These are phyloP conservation scores for Alethe diademata DNA, from an alignment of 2,113 vertebrate species.

Conservation along the genomic window DNA sequence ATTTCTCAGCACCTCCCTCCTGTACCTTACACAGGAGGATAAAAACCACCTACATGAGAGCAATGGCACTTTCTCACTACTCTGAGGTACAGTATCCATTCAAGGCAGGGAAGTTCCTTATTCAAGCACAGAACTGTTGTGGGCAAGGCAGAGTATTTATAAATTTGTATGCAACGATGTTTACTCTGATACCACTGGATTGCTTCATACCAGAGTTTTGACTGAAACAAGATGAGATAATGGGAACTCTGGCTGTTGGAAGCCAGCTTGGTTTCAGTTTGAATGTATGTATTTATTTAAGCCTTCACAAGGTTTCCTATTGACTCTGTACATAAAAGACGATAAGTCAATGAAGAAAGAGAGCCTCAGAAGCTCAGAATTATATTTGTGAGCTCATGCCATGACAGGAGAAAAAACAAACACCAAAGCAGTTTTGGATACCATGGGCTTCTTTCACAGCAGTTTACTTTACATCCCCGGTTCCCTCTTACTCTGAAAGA, in stretches of 20 bases:
- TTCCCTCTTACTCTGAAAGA: not conserved
- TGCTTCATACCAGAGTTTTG: not conserved
- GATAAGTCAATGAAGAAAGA: not conserved
- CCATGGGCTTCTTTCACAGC: not conserved
- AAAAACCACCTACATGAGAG: not conserved
- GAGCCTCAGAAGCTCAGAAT: not conserved
- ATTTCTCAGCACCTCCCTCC: not conserved
- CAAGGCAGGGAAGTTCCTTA: not conserved
- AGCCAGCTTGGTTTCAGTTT: not conserved
- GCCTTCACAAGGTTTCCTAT: not conserved
- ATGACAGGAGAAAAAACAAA: not conserved
- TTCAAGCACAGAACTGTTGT: not conserved
- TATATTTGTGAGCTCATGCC: not conserved
- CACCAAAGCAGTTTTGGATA: not conserved
- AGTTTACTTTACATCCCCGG: not conserved
- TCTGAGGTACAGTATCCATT: not conserved
- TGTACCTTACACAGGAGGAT: not conserved
- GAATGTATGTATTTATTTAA: not conserved
- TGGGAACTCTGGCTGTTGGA: not conserved
- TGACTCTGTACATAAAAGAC: not conserved
- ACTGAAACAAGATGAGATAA: conserved; percentile 53
- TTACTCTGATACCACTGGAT: conserved; percentile 19
- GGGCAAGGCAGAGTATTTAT: not conserved
- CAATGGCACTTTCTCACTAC: not conserved
- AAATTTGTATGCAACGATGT: not conserved